Evolutionary conservation across 2,113 vertebrate species (phyloP).

Genomic region (Rhinoderma darwinii): DNA sequence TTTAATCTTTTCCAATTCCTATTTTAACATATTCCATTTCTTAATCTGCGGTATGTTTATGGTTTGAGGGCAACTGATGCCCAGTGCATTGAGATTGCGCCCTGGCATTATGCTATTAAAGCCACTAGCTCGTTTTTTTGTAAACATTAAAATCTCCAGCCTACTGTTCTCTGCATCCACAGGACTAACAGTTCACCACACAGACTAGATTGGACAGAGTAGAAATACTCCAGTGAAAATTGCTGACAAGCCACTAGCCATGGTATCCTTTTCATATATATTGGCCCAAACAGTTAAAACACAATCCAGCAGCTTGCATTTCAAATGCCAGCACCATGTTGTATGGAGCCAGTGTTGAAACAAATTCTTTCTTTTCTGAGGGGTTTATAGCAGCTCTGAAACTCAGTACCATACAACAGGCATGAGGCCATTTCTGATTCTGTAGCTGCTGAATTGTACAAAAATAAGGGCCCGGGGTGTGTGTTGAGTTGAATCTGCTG

Average conservation of each 20-base stretch:
- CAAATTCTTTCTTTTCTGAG: constrained; percentile 54
- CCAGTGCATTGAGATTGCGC: too few relatives aligned
- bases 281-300: constrained; percentile 43
- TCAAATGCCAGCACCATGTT: constrained; percentile 32
- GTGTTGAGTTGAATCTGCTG: constrained; percentile 54
- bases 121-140: too few relatives aligned
- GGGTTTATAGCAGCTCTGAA: constrained; percentile 51
- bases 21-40: too few relatives aligned
- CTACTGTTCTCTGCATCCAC: background rate
- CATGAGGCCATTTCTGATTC: constrained; percentile 32
- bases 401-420: constrained; percentile 38
- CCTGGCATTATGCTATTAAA: too few relatives aligned
- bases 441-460: constrained; percentile 57
- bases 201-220: background rate
- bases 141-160: background rate
- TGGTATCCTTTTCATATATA: constrained; percentile 7
- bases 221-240: background rate
- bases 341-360: constrained; percentile 28
- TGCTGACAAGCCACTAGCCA: constrained; percentile 37
- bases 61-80: too few relatives aligned
- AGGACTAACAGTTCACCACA: background rate
- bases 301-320: constrained; percentile 38
- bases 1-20: too few relatives aligned
- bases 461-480: constrained; percentile 39
- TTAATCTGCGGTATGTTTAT: too few relatives aligned